A percentile compares a stretch with the other conserved stretches of the same genome.
These are phyloP conservation scores for Petrocephalus zakoni DNA, from an alignment of 2,113 vertebrate species.

Conservation along the genomic window DNA sequence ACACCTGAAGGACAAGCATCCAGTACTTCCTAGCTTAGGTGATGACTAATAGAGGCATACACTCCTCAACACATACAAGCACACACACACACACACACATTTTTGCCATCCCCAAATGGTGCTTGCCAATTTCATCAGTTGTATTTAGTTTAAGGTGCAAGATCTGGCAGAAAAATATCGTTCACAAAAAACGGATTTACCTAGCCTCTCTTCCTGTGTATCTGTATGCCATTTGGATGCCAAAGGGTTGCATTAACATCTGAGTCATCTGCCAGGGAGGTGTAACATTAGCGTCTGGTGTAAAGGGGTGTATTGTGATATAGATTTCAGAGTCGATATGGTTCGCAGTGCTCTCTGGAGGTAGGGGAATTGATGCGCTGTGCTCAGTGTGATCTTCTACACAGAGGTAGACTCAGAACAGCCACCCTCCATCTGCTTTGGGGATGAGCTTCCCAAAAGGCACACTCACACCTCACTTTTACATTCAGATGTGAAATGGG, in stretches of 20 bases:
- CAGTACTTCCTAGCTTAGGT: neutral
- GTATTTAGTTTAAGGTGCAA: neutral
- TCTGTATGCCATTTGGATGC: neutral
- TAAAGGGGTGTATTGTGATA: neutral
- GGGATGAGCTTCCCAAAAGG: neutral
- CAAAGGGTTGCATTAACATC: constrained; percentile 20
- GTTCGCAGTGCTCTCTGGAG: neutral
- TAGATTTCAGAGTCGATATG: constrained; percentile 12
- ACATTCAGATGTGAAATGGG: neutral
- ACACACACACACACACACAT: neutral
- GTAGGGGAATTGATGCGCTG: neutral
- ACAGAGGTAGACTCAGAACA: neutral
- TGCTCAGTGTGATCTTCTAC: neutral
- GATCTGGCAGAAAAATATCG: neutral
- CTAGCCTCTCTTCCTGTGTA: neutral
- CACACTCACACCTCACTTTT: neutral
- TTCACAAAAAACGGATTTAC: constrained; percentile 24
- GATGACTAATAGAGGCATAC: neutral
- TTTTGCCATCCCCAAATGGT: neutral
- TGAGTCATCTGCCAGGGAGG: neutral
- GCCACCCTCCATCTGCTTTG: neutral
- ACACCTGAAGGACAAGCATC: neutral
- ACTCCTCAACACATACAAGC: neutral
- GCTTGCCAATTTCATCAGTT: neutral
- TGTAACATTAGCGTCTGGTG: neutral